A percentile compares a stretch with the other conserved stretches of the same genome.
These are phyloP conservation scores for Nomada lathburiana DNA, from an alignment of 2,888 invertebrate species.

Conservation along the genomic window DNA sequence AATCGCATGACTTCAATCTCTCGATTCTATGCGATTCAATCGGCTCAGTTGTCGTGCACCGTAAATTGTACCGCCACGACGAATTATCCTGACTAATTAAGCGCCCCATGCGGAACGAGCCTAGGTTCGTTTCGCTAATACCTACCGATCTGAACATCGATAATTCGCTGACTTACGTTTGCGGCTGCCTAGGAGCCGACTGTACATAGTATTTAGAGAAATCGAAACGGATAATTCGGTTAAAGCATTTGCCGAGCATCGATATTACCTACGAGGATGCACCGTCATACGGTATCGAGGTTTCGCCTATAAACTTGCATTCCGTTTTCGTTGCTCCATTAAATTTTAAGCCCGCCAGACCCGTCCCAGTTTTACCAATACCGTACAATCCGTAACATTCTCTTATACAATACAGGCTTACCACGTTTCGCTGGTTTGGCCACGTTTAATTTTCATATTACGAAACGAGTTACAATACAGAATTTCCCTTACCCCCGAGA, in stretches of 20 bases:
- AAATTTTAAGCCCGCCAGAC: slow-evolving; percentile 17
- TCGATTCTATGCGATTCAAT: slow-evolving; percentile 34
- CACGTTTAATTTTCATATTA: slow-evolving; percentile 18
- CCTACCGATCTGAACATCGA: slow-evolving; percentile 46
- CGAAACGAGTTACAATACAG: not conserved
- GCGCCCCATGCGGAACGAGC: slow-evolving; percentile 29
- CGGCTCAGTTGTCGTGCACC: slow-evolving; percentile 28
- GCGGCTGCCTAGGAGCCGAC: slow-evolving; percentile 14
- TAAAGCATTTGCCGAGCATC: not conserved
- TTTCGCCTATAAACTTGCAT: slow-evolving; percentile 25
- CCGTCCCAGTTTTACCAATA: slow-evolving; percentile 7
- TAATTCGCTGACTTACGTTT: slow-evolving; percentile 51
- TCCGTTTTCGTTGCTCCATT: slow-evolving; percentile 2
- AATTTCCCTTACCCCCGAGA: slow-evolving; percentile 90
- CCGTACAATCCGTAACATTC: slow-evolving; percentile 2
- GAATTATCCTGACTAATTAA: slow-evolving; percentile 61
- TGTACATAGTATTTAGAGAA: slow-evolving; percentile 17
- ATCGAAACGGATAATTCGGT: slow-evolving; percentile 8
- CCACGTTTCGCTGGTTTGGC: not conserved
- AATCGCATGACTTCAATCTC: slow-evolving; percentile 42
- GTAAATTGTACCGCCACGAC: slow-evolving; percentile 58
- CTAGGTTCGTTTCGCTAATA: slow-evolving; percentile 58
- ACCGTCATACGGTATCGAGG: not conserved
- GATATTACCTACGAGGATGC: not conserved
- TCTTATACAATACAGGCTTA: not conserved